Conservation (phyloP, 2,888 invertebrate species). For the Tricholauxania praeusta region DNA sequence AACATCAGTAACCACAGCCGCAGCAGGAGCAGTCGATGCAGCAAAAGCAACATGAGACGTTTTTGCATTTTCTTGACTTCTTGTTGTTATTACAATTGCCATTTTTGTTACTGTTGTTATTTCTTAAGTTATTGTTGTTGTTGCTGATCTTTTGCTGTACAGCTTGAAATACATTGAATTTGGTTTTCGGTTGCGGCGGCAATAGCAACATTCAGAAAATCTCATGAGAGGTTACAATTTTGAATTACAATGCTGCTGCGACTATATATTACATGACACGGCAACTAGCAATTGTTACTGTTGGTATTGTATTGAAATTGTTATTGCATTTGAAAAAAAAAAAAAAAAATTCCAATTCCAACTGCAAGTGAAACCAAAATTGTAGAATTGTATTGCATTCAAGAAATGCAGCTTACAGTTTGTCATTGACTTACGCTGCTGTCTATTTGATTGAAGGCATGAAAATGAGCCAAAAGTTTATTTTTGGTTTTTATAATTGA, state of each 20-base stretch:
- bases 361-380: slow-evolving; percentile 27
- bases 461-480: too few relatives aligned
- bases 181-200: background rate
- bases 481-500: too few relatives aligned
- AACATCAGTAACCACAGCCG: background rate
- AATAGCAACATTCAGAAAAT: slow-evolving; percentile 18
- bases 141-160: slow-evolving; percentile 3
- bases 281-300: slow-evolving; percentile 37
- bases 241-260: slow-evolving; percentile 17
- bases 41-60: slow-evolving; percentile 13
- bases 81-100: slow-evolving; percentile 13
- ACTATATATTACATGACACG: background rate
- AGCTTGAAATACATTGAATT: slow-evolving; percentile 13
- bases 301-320: slow-evolving; percentile 37
- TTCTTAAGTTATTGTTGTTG: background rate
- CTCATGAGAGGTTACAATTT: slow-evolving; percentile 27
- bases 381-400: slow-evolving; percentile 16
- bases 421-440: too few relatives aligned
- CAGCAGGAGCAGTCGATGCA: background rate
- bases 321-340: background rate
- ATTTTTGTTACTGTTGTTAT: slow-evolving; percentile 2
- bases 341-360: slow-evolving; percentile 41
- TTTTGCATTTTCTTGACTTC: slow-evolving; percentile 37
- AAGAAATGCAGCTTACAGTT: too few relatives aligned
- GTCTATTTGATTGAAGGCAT: too few relatives aligned